These are phyloP conservation scores for Coenobita brevimanus DNA, from an alignment of 1,140 invertebrate species.

Conservation along the genomic window DNA sequence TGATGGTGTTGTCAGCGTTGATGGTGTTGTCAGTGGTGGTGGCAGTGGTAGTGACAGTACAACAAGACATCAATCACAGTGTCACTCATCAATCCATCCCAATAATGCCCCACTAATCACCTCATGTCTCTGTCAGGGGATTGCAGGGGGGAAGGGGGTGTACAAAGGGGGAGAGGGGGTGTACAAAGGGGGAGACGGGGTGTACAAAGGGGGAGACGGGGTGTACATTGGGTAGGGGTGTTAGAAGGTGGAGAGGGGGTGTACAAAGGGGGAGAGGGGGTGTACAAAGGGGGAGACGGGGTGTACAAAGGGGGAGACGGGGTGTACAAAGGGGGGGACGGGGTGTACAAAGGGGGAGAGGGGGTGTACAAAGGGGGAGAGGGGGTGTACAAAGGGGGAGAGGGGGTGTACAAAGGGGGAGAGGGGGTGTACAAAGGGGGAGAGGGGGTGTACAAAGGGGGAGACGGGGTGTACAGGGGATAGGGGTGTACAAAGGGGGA, in stretches of 20 bases:
- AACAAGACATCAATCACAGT: constrained; percentile 47
- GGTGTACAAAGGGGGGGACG: neutral
- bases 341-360: neutral
- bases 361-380: too few relatives aligned
- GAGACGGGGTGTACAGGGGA: too few relatives aligned
- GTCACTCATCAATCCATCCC: constrained; percentile 34
- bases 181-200: neutral
- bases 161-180: neutral
- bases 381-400: too few relatives aligned
- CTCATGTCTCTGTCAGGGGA: constrained; percentile 15
- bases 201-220: neutral
- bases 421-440: too few relatives aligned
- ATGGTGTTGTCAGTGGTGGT: too few relatives aligned
- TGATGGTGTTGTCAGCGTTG: too few relatives aligned
- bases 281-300: neutral
- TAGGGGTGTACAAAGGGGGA: too few relatives aligned
- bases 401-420: too few relatives aligned
- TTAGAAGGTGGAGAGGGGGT: neutral
- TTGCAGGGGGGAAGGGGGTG: neutral
- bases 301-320: neutral
- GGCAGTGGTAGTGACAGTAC: neutral
- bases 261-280: neutral
- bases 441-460: too few relatives aligned
- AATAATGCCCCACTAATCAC: constrained; percentile 33
- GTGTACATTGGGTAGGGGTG: neutral